A percentile compares a stretch with the other conserved stretches of the same genome.
These are phyloP conservation scores for Protodeltote pygarga DNA, from an alignment of 2,888 invertebrate genomes.

Conservation along the genomic window DNA sequence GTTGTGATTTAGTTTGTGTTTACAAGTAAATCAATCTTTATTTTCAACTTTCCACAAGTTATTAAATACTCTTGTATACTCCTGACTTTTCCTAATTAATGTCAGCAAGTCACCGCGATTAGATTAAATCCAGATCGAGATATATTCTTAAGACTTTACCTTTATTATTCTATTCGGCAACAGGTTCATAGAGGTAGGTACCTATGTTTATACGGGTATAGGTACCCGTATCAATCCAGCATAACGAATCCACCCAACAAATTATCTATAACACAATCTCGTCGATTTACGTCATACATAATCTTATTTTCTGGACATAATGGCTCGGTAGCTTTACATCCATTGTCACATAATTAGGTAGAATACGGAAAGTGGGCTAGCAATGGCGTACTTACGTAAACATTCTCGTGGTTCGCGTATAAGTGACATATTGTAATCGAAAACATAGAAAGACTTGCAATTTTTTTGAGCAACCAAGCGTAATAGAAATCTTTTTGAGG, in stretches of 20 bases:
- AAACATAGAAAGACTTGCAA: slow-evolving; percentile 41
- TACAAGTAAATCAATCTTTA: too few species aligned
- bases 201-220: neutral
- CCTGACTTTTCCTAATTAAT: too few species aligned
- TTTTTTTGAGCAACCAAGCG: slow-evolving; percentile 37
- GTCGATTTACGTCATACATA: slow-evolving; percentile 39
- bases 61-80: too few species aligned
- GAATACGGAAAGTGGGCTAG: slow-evolving; percentile 63
- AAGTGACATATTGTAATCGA: slow-evolving; percentile 64
- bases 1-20: too few species aligned
- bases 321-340: slow-evolving; percentile 30
- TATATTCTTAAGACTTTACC: too few species aligned
- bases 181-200: too few species aligned
- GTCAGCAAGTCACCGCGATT: too few species aligned
- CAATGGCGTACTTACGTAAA: slow-evolving; percentile 55
- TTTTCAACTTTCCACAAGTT: too few species aligned
- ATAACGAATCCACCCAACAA: slow-evolving; percentile 15
- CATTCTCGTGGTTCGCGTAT: slow-evolving; percentile 51
- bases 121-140: too few species aligned
- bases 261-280: slow-evolving; percentile 26
- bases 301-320: slow-evolving; percentile 40
- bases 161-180: too few species aligned
- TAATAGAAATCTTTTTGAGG: slow-evolving; percentile 17
- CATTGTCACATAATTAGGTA: slow-evolving; percentile 65
- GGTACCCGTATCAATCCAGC: slow-evolving; percentile 11